phyloP scores from a whole-genome alignment of 2,113 vertebrate species.

The Syngnathus typhle region DNA sequence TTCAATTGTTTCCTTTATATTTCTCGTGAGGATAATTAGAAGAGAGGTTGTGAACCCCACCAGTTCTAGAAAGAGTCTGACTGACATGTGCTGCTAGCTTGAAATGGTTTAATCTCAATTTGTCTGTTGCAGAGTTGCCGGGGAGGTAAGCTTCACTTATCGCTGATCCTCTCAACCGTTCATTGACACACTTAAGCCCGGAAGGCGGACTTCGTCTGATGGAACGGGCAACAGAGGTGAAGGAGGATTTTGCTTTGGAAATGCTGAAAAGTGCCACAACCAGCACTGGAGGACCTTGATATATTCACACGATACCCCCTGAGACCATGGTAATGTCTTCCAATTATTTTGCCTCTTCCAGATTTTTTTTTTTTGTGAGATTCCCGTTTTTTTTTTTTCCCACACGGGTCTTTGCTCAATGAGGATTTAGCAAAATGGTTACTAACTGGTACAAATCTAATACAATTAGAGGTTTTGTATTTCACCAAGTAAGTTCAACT shows the following conservation, averaged over 20 bases:
- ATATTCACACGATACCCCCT: slow-evolving; percentile 54
- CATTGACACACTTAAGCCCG: slow-evolving; percentile 66
- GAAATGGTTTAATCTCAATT: slow-evolving; percentile 63
- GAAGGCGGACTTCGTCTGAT: slow-evolving; percentile 60
- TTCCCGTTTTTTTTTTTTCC: slow-evolving; percentile 28
- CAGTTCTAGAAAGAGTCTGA: slow-evolving; percentile 51
- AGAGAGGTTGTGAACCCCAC: background rate
- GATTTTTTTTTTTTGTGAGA: slow-evolving; percentile 6
- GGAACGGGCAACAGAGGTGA: slow-evolving; percentile 46
- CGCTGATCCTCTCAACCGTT: slow-evolving; percentile 54
- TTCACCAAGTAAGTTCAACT: slow-evolving; percentile 17
- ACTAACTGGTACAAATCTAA: slow-evolving; percentile 44
- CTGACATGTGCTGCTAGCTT: slow-evolving; percentile 58
- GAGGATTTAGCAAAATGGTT: slow-evolving; percentile 40
- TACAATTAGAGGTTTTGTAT: slow-evolving; percentile 36
- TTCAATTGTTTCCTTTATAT: slow-evolving; percentile 2
- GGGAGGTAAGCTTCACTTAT: slow-evolving; percentile 59
- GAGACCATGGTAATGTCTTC: slow-evolving; percentile 50
- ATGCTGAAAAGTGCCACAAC: slow-evolving; percentile 37
- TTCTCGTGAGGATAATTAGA: background rate
- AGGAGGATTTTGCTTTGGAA: slow-evolving; percentile 54
- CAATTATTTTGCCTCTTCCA: slow-evolving; percentile 49
- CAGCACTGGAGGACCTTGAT: slow-evolving; percentile 41
- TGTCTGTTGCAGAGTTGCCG: slow-evolving; percentile 43
- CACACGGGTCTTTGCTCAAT: slow-evolving; percentile 50